A percentile compares a stretch with the other conserved stretches of the same genome.
These are phyloP conservation scores for Alviniconcha strummeri DNA, from an alignment of 2,888 invertebrate species.

Conservation along the genomic window DNA sequence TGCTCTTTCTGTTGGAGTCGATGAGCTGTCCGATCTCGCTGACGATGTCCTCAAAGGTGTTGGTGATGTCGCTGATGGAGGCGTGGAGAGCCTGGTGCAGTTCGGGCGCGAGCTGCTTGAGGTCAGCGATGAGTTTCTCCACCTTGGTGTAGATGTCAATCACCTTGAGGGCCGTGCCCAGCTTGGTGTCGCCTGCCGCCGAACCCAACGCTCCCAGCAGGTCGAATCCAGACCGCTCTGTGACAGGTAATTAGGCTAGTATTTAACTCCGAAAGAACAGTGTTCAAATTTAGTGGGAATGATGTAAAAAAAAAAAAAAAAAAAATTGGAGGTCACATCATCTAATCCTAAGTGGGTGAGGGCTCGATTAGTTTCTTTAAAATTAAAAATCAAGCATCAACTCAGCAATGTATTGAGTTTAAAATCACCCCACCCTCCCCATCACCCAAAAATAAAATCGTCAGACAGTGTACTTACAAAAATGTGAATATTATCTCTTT, in stretches of 20 bases:
- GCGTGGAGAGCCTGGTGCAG: slow-evolving; percentile 27
- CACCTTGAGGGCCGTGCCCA: slow-evolving; percentile 33
- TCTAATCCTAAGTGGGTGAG: too few species aligned
- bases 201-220: slow-evolving; percentile 16
- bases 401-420: too few species aligned
- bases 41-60: neutral
- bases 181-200: slow-evolving; percentile 22
- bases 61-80: slow-evolving; percentile 25
- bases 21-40: neutral
- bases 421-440: too few species aligned
- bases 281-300: too few species aligned
- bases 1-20: neutral
- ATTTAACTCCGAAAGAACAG: too few species aligned
- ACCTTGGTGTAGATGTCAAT: slow-evolving; percentile 30
- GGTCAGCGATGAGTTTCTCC: slow-evolving; percentile 19
- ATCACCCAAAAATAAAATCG: too few species aligned
- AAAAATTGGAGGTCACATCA: too few species aligned
- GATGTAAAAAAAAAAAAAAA: too few species aligned
- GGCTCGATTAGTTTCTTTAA: too few species aligned
- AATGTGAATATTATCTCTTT: too few species aligned
- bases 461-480: too few species aligned
- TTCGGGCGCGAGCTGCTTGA: slow-evolving; percentile 25
- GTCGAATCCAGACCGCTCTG: neutral
- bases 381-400: too few species aligned
- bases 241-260: neutral